These are phyloP conservation scores for Holothuria leucospilota DNA, from an alignment of 53 echinoderm and acorn worm genomes.

Conservation along the genomic window DNA sequence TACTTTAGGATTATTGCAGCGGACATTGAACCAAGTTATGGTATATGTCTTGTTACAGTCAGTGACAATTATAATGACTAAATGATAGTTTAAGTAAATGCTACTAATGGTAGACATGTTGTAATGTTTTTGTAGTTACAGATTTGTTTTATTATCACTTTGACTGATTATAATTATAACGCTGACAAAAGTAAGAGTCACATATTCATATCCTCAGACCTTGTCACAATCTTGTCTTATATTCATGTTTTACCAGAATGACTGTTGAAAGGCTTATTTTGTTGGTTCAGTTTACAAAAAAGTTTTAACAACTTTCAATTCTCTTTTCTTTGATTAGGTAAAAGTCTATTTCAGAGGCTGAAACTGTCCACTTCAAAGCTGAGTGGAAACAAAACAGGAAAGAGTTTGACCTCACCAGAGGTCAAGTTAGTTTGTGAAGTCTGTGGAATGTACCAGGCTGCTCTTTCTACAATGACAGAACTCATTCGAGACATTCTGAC, in stretches of 20 bases:
- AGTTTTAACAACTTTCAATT: not conserved
- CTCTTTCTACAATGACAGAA: slow-evolving; percentile 87
- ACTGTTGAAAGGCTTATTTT: too few species aligned
- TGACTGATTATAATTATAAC: too few species aligned
- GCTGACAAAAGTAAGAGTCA: too few species aligned
- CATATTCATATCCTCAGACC: too few species aligned
- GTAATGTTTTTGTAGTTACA: too few species aligned
- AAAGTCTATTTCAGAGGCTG: slow-evolving; percentile 75
- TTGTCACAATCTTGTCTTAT: not conserved
- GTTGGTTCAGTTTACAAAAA: not conserved
- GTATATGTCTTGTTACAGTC: too few species aligned
- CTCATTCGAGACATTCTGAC: slow-evolving; percentile 91
- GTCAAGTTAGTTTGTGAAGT: slow-evolving; percentile 86
- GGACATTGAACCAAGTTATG: too few species aligned
- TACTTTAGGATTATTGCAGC: too few species aligned
- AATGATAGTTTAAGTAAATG: too few species aligned
- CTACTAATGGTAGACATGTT: too few species aligned
- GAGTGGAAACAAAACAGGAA: slow-evolving; percentile 71
- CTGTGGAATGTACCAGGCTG: slow-evolving; percentile 93
- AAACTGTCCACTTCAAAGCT: slow-evolving; percentile 87
- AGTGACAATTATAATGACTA: too few species aligned
- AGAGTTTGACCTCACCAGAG: slow-evolving; percentile 81
- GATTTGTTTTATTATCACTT: too few species aligned
- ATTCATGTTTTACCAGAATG: not conserved
- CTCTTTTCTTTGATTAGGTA: slow-evolving; percentile 56